phyloP scores from a whole-genome alignment of 2,797 vertebrate species.

The Eleutherodactylus coqui region DNA sequence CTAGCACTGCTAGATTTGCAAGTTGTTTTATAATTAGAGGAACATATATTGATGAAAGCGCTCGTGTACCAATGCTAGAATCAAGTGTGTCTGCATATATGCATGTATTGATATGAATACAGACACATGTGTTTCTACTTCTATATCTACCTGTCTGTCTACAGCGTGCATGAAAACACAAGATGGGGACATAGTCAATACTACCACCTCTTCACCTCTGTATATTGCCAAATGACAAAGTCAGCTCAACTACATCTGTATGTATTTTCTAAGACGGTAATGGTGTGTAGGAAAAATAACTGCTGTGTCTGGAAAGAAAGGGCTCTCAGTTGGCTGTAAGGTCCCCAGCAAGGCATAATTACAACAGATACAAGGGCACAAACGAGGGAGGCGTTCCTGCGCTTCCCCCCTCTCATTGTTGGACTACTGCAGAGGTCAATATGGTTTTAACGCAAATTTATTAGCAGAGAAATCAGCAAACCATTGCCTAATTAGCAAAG shows the following conservation, averaged over 20 bases:
- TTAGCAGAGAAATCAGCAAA: conserved; percentile 79
- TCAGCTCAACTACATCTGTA: not conserved
- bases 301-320: not conserved
- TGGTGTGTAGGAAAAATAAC: not conserved
- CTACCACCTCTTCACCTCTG: not conserved
- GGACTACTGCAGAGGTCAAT: conserved; percentile 80
- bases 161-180: too few species aligned
- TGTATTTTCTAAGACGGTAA: not conserved
- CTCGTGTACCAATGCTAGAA: too few species aligned
- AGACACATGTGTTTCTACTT: too few species aligned
- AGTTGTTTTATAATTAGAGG: too few species aligned
- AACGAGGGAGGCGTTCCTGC: conserved; percentile 70
- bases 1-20: too few species aligned
- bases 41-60: not conserved
- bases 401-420: conserved; percentile 71
- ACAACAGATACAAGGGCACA: conserved; percentile 60
- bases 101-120: too few species aligned
- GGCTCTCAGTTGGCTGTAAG: conserved; percentile 41
- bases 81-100: too few species aligned
- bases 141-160: too few species aligned
- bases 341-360: conserved; percentile 51
- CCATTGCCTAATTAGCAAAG: conserved; percentile 80
- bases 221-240: not conserved
- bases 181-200: not conserved
- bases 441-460: conserved; percentile 80